phyloP scores from a whole-genome alignment of 2,113 vertebrate species.

The Scomber colias region DNA sequence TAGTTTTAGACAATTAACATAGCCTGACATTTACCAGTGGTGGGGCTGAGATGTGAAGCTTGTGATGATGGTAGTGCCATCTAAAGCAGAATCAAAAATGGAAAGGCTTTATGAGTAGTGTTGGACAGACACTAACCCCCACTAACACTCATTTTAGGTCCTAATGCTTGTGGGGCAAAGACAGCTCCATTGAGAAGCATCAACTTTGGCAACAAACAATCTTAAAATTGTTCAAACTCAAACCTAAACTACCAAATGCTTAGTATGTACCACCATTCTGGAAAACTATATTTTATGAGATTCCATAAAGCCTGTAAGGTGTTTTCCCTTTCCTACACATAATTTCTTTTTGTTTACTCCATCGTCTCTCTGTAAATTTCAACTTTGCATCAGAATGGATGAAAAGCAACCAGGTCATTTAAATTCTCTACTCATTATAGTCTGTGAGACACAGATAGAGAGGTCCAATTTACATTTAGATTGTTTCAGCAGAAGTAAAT shows the following conservation, averaged over 20 bases:
- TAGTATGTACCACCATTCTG: background rate
- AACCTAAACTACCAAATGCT: background rate
- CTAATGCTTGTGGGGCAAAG: background rate
- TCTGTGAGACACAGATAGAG: slow-evolving; percentile 85
- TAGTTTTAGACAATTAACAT: too few relatives aligned
- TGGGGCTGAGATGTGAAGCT: too few relatives aligned
- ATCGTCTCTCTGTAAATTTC: slow-evolving; percentile 77
- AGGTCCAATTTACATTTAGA: slow-evolving; percentile 88
- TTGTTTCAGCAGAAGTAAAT: slow-evolving; percentile 87
- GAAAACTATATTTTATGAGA: slow-evolving; percentile 18
- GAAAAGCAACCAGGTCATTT: slow-evolving; percentile 83
- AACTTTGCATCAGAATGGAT: slow-evolving; percentile 80
- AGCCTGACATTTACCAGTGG: too few relatives aligned
- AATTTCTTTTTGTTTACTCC: slow-evolving; percentile 77
- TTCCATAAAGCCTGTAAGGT: slow-evolving; percentile 17
- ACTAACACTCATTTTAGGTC: background rate
- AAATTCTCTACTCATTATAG: slow-evolving; percentile 86
- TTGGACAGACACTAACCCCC: too few relatives aligned
- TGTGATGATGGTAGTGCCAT: too few relatives aligned
- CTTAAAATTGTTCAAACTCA: background rate
- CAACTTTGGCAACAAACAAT: background rate
- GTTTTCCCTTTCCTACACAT: slow-evolving; percentile 49
- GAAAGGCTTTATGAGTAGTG: too few relatives aligned
- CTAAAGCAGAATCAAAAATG: too few relatives aligned
- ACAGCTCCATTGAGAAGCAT: background rate